Evolutionary conservation across 2,888 invertebrate genomes (phyloP).

Genomic region (Cynaeus angustus): DNA sequence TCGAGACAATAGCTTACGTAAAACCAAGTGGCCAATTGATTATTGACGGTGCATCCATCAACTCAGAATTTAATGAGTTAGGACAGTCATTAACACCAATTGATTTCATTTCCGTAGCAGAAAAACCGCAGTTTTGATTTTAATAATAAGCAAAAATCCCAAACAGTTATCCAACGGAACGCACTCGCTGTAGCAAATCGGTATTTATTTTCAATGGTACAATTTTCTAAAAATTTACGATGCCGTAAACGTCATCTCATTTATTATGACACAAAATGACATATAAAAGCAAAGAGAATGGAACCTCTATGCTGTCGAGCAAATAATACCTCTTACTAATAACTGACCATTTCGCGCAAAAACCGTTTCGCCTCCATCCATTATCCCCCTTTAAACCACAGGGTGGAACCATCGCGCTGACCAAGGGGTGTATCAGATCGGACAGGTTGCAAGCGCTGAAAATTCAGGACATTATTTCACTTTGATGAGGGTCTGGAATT

Average conservation of each 20-base stretch:
- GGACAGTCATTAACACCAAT: conserved; percentile 8
- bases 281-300: too few species aligned
- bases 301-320: too few species aligned
- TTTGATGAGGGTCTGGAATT: conserved; percentile 70
- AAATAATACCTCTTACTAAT: background rate
- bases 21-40: conserved; percentile 46
- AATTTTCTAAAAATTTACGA: background rate
- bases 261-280: too few species aligned
- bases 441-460: conserved; percentile 66
- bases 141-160: conserved; percentile 1
- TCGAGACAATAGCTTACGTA: conserved; percentile 43
- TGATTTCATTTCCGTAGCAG: background rate
- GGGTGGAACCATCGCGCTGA: conserved; percentile 50
- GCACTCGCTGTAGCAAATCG: background rate
- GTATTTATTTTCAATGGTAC: background rate
- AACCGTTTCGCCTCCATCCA: background rate
- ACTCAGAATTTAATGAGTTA: conserved; percentile 27
- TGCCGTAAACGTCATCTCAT: too few species aligned
- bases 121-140: background rate
- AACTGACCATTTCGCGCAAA: conserved; percentile 1
- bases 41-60: conserved; percentile 44
- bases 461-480: conserved; percentile 64
- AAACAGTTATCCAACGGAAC: background rate
- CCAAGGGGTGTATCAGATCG: conserved; percentile 60
- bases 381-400: background rate